Evolutionary conservation across 2,797 vertebrate species (phyloP).

Genomic region (Dicrostonyx torquatus): DNA sequence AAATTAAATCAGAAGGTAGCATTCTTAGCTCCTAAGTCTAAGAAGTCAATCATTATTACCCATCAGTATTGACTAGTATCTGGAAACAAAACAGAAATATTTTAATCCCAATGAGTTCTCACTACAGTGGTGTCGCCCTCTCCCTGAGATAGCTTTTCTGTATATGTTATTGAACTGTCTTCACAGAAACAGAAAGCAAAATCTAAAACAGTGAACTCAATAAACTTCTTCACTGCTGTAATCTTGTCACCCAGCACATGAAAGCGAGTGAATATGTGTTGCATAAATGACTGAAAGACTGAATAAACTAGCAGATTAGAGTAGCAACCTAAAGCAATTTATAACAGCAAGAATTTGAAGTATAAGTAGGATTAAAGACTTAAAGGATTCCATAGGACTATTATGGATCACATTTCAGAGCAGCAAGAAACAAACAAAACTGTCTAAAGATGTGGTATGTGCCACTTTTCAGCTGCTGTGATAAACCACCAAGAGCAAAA

Average conservation of each 20-base stretch:
- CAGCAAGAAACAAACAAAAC: background rate
- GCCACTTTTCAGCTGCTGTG: background rate
- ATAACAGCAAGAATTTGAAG: background rate
- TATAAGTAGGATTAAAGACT: background rate
- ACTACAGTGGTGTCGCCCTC: background rate
- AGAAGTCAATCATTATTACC: background rate
- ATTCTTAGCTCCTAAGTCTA: background rate
- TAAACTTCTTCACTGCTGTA: background rate
- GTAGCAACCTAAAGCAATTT: background rate
- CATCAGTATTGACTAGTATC: background rate
- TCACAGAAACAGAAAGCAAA: background rate
- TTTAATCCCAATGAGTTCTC: background rate
- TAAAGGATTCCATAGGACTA: background rate
- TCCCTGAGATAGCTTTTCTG: background rate
- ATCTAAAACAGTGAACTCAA: background rate
- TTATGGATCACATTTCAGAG: background rate
- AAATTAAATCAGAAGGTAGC: background rate
- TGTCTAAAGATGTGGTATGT: background rate
- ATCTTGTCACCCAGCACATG: background rate
- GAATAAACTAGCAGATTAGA: background rate
- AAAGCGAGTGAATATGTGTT: background rate
- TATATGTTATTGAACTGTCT: background rate
- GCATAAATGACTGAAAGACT: background rate
- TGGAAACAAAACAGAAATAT: background rate
- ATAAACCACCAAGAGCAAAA: background rate